phyloP scores from a whole-genome alignment of 2,888 invertebrate species.

The Lycaena phlaeas region DNA sequence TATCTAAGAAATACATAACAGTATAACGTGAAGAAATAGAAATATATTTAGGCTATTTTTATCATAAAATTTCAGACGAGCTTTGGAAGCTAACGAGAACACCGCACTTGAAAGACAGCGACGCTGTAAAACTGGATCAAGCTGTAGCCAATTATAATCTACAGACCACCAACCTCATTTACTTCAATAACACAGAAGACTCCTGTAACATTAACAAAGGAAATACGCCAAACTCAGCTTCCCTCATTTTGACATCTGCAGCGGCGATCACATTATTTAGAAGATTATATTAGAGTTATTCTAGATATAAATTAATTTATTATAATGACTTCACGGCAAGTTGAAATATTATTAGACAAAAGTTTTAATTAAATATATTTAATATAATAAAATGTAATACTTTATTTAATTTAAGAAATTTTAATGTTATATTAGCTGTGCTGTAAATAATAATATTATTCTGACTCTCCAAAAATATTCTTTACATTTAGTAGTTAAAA shows the following conservation, averaged over 20 bases:
- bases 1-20: too few species aligned
- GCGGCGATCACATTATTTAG: constrained; percentile 43
- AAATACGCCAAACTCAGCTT: constrained; percentile 32
- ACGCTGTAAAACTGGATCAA: constrained; percentile 40
- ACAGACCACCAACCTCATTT: constrained; percentile 36
- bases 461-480: too few species aligned
- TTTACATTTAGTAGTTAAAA: too few species aligned
- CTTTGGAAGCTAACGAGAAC: constrained; percentile 56
- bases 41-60: background rate
- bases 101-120: constrained; percentile 47
- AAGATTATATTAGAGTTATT: constrained; percentile 35
- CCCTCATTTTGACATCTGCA: constrained; percentile 39
- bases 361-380: too few species aligned
- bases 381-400: too few species aligned
- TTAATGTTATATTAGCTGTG: too few species aligned
- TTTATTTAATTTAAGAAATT: too few species aligned
- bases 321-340: too few species aligned
- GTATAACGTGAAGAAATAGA: too few species aligned
- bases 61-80: constrained; percentile 41
- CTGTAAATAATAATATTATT: too few species aligned
- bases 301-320: too few species aligned
- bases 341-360: too few species aligned
- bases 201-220: constrained; percentile 44
- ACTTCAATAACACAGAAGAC: constrained; percentile 53
- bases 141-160: constrained; percentile 44